Conservation (phyloP, 2,113 vertebrate species). For the western clawed frog (Xenopus tropicalis) region UCB_Xtro_10.0 CM004444.2:102735501-102736000, state of each 20-base stretch:
- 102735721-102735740: background rate
- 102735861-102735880: constrained; percentile 4
- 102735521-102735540: no score
- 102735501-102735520: no score
- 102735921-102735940: constrained; percentile 9
- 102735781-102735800: background rate
- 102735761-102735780: background rate
- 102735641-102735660: background rate
- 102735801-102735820: background rate
- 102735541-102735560: no score
- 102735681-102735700: constrained; percentile 5
- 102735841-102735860: background rate
- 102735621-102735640: no score
- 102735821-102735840: constrained; percentile 2
- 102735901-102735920: constrained; percentile 1
- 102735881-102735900: background rate
- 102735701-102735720: background rate
- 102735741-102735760: constrained; percentile 8
- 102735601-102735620: no score
- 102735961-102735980: background rate
- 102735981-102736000: background rate
- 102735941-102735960: background rate
- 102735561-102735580: no score
- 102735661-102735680: background rate
- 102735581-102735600: no score